Base-by-base conservation (phyloP, 2,888 invertebrate genomes). In the Hetaerina titia region DNA sequence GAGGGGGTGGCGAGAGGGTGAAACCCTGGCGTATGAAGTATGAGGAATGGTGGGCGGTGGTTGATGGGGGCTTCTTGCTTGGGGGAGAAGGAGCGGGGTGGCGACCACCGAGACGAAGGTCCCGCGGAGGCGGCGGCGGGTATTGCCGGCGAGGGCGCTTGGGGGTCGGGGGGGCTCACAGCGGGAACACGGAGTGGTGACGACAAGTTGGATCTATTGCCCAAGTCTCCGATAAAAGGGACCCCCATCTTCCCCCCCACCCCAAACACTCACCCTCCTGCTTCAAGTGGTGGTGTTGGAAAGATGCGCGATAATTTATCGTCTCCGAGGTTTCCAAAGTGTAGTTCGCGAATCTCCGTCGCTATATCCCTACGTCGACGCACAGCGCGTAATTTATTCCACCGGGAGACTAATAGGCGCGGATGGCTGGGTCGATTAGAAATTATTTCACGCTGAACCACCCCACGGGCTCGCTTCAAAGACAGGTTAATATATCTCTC, bases 301-400 rank as follows among this genome's bases (percentile, higher is more conserved):
- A 92, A 92, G 92, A 92, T 69, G 92, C 56, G 92, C 13, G 69
- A 64, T 92, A 92, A 92, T 92, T 92, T 92, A 92, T 92, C 69
- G 69, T 90, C 90, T 64, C 64, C 6, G 58, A 69, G 60, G 90
- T 90, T 63, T 63, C 22, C 90, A 22, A 45, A 90, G 56, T 92
- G 89, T 57, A 89, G 89, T 89, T 58, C 57, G 89, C 56, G 58
- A 89, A 89, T 89, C 89, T 81, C 58, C 58, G 58, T 45, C 56
- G 89, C 58, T 89, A 60, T 60, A 57, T 57, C 57, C 58, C 89
- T 19, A 8, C 90, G 90, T 64, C 64, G 92, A 74, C 69, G 92
- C 64, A 90, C 57, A 8, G 45, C 9, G 56, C 45, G 74, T 92
- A 92, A 92, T 92, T 92, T 92, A 92, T 92, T 64, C 69, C 45